Evolutionary conservation across 2,113 vertebrate species (phyloP).

Genomic region (Nymphicus hollandicus): DNA sequence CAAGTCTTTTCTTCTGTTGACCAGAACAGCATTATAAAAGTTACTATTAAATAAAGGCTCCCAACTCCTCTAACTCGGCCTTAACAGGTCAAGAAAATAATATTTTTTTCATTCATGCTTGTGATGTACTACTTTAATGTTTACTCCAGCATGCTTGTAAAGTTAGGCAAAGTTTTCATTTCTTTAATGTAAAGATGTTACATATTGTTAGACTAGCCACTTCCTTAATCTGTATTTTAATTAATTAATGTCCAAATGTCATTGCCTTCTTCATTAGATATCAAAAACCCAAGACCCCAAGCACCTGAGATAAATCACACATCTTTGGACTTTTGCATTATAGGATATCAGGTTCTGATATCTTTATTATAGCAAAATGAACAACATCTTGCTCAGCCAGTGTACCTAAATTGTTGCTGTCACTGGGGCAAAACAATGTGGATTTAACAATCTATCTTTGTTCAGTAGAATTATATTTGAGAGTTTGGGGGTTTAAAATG

Average conservation of each 20-base stretch:
- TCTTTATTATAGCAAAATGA: background rate
- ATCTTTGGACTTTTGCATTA: background rate
- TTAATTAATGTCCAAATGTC: background rate
- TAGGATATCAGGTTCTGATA: background rate
- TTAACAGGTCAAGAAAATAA: background rate
- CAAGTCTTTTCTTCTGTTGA: background rate
- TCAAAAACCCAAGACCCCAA: background rate
- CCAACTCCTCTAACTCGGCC: background rate
- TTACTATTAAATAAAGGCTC: background rate
- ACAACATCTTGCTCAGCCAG: background rate
- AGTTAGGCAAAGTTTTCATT: background rate
- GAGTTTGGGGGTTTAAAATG: background rate
- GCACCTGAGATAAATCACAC: background rate
- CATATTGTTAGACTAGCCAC: background rate
- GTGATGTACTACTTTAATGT: background rate
- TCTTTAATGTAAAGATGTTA: background rate
- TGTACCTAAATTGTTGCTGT: background rate
- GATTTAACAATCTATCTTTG: background rate
- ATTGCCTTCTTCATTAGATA: background rate
- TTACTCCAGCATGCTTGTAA: background rate
- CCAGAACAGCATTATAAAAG: background rate
- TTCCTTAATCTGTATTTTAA: conserved; percentile 7
- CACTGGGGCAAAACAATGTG: background rate
- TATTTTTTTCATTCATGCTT: background rate
- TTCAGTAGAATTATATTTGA: background rate